Evolutionary conservation across 1,140 invertebrate genomes (phyloP).

Genomic region (Leptopilina boulardi): DNA sequence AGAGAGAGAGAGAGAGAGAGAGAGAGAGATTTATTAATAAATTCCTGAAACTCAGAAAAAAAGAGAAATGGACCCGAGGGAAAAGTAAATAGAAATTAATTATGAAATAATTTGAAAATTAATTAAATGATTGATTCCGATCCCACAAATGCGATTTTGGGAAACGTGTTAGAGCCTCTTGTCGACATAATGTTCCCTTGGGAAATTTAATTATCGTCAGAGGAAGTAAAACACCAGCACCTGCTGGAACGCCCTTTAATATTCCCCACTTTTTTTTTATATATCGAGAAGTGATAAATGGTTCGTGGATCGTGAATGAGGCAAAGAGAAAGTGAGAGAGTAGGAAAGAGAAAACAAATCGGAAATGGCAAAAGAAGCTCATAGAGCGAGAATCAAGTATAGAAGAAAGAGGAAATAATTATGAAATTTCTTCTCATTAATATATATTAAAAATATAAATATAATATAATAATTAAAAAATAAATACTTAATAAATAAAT

Average conservation of each 20-base stretch:
- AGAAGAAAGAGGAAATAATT: not conserved
- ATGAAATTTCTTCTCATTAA: not conserved
- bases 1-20: too few relatives aligned
- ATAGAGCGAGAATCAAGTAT: not conserved
- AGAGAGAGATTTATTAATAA: too few relatives aligned
- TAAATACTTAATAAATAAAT: too few relatives aligned
- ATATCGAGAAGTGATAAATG: slow-evolving; percentile 29
- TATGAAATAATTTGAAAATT: slow-evolving; percentile 6
- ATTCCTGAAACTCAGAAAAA: not conserved
- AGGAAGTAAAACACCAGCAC: not conserved
- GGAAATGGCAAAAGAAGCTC: not conserved
- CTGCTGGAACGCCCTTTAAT: not conserved
- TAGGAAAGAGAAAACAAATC: not conserved
- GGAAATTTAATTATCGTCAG: slow-evolving; percentile 14
- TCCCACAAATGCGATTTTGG: not conserved
- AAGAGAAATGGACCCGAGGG: not conserved
- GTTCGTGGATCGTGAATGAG: not conserved
- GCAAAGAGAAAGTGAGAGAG: not conserved
- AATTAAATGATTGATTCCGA: not conserved
- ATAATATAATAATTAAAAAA: too few relatives aligned
- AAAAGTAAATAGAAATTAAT: not conserved
- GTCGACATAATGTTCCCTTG: not conserved
- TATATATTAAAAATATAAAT: not conserved
- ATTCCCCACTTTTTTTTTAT: not conserved
- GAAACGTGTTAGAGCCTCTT: not conserved